Percentiles rank a stretch among this genome's conserved stretches.
Conservation (phyloP, 2,113 vertebrate species). For the Prionailurus bengalensis region DNA sequence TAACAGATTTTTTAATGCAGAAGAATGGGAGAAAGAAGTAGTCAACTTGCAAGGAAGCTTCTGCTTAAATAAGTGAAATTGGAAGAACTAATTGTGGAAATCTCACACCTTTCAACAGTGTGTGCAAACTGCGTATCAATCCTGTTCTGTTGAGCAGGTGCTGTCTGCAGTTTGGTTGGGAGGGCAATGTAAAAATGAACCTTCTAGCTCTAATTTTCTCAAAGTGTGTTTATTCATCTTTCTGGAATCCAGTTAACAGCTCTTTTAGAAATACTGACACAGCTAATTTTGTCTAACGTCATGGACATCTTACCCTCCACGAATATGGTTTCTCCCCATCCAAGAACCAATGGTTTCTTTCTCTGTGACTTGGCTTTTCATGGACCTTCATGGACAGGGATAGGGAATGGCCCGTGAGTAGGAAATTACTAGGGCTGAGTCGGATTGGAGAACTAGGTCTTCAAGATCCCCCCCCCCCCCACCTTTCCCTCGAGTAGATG, state of each 20-base stretch:
- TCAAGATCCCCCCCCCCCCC: too few species aligned
- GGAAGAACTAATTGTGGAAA: background rate
- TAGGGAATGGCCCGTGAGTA: background rate
- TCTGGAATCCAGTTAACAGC: background rate
- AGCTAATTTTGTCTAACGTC: background rate
- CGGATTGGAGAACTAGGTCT: background rate
- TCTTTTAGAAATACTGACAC: background rate
- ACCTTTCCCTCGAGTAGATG: background rate
- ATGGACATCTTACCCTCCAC: background rate
- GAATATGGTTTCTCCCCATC: background rate
- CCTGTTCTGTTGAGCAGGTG: background rate
- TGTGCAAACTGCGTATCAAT: background rate
- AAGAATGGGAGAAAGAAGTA: background rate
- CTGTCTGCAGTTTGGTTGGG: background rate
- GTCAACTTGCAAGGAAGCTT: background rate
- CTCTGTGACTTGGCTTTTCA: background rate
- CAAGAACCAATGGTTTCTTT: background rate
- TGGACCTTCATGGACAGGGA: background rate
- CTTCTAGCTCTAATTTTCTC: background rate
- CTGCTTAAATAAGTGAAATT: background rate
- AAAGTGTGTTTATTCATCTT: background rate
- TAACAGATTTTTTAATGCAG: constrained; percentile 33
- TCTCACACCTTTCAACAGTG: background rate
- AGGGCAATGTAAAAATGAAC: background rate
- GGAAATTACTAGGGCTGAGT: background rate